Evolutionary conservation across 1,140 invertebrate species (phyloP).

Genomic region (Fopius arisanus): DNA sequence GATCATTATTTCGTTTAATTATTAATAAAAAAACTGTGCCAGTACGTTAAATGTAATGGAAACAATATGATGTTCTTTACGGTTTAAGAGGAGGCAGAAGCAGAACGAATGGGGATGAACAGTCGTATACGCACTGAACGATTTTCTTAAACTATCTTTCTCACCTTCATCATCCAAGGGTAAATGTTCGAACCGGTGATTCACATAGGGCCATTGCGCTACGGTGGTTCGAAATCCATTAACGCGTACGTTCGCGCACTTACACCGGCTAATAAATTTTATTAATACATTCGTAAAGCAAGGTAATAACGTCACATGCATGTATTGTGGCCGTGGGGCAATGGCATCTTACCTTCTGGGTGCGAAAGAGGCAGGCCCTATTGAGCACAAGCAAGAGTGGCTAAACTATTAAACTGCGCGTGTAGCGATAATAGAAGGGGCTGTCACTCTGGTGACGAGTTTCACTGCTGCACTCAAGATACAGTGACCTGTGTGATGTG

Average conservation of each 20-base stretch:
- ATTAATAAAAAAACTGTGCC: neutral
- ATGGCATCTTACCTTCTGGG: slow-evolving; percentile 12
- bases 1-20: no score
- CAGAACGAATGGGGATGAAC: slow-evolving; percentile 29
- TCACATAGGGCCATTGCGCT: neutral
- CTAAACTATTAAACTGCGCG: slow-evolving; percentile 33
- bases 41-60: neutral
- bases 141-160: neutral
- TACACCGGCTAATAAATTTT: slow-evolving; percentile 58
- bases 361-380: neutral
- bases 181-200: neutral
- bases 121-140: slow-evolving; percentile 15
- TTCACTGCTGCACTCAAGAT: neutral
- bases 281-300: slow-evolving; percentile 57
- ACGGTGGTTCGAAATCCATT: slow-evolving; percentile 60
- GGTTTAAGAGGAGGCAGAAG: neutral
- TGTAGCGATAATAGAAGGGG: slow-evolving; percentile 30
- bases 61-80: neutral
- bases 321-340: slow-evolving; percentile 43
- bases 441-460: slow-evolving; percentile 27
- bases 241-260: slow-evolving; percentile 49
- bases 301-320: slow-evolving; percentile 49
- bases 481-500: neutral
- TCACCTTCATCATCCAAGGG: neutral
- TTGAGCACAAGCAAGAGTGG: neutral